phyloP scores from a whole-genome alignment of 1,140 invertebrate species.

The Drosophila pruinosa region DNA sequence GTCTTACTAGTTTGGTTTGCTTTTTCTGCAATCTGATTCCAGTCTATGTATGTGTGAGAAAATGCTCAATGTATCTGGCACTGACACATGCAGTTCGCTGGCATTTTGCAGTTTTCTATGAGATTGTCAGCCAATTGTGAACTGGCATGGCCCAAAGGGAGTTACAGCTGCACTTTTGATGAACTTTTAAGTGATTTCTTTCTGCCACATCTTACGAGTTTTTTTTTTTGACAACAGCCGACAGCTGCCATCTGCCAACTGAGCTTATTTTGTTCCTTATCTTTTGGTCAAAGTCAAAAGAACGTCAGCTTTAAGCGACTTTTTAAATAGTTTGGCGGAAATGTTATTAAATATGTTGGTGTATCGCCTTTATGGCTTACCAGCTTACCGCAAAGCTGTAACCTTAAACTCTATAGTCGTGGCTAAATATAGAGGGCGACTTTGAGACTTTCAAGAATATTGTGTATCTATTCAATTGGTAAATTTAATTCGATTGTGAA shows the following conservation, averaged over 20 bases:
- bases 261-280: not conserved
- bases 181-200: slow-evolving; percentile 73
- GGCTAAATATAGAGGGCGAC: not conserved
- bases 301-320: not conserved
- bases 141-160: slow-evolving; percentile 29
- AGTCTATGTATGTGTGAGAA: slow-evolving; percentile 24
- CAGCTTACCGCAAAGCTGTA: not conserved
- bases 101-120: slow-evolving; percentile 29
- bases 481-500: too few species aligned
- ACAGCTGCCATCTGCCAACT: not conserved
- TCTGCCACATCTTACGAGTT: slow-evolving; percentile 11
- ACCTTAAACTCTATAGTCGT: not conserved
- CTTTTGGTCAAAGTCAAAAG: not conserved
- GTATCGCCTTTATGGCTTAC: not conserved
- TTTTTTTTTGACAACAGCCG: slow-evolving; percentile 25
- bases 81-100: slow-evolving; percentile 36
- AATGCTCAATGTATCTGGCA: too few species aligned
- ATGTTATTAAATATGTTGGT: slow-evolving; percentile 26
- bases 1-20: slow-evolving; percentile 36
- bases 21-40: not conserved
- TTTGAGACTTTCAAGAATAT: not conserved
- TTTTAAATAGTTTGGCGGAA: slow-evolving; percentile 2
- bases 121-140: slow-evolving; percentile 49
- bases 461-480: too few species aligned
- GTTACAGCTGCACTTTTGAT: slow-evolving; percentile 51